A percentile compares a stretch with the other conserved stretches of the same genome.
These are phyloP conservation scores for Acridotheres tristis DNA, from an alignment of 2,797 vertebrate genomes.

Conservation along the genomic window DNA sequence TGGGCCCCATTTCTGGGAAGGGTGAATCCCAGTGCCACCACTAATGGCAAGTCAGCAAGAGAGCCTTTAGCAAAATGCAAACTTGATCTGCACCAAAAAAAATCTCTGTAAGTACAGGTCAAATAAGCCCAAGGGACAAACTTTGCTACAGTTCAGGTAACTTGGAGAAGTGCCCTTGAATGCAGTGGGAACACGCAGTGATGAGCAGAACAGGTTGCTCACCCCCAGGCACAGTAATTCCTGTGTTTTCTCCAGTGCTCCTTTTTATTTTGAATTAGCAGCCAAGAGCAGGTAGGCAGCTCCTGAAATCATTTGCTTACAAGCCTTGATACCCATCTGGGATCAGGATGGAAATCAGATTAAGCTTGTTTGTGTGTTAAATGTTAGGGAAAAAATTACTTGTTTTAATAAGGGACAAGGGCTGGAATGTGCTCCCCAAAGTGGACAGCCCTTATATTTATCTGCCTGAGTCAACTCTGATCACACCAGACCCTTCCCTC, in stretches of 20 bases:
- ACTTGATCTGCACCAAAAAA: neutral
- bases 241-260: neutral
- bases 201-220: constrained; percentile 29
- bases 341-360: constrained; percentile 69
- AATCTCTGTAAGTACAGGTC: neutral
- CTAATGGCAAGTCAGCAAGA: neutral
- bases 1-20: fast-evolving
- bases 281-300: constrained; percentile 51
- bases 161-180: neutral
- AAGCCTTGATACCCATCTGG: constrained; percentile 58
- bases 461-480: neutral
- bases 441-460: neutral
- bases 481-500: neutral
- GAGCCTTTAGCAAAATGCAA: neutral
- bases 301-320: constrained; percentile 61
- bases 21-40: neutral
- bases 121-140: constrained; percentile 17
- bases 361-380: constrained; percentile 75
- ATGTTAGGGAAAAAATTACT: constrained; percentile 70
- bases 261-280: constrained; percentile 43
- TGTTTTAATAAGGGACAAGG: constrained; percentile 59
- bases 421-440: constrained; percentile 31
- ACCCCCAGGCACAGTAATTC: neutral
- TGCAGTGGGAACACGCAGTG: neutral
- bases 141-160: neutral